phyloP scores from a whole-genome alignment of 2,113 vertebrate species.

The Aspiorhynchus laticeps region DNA sequence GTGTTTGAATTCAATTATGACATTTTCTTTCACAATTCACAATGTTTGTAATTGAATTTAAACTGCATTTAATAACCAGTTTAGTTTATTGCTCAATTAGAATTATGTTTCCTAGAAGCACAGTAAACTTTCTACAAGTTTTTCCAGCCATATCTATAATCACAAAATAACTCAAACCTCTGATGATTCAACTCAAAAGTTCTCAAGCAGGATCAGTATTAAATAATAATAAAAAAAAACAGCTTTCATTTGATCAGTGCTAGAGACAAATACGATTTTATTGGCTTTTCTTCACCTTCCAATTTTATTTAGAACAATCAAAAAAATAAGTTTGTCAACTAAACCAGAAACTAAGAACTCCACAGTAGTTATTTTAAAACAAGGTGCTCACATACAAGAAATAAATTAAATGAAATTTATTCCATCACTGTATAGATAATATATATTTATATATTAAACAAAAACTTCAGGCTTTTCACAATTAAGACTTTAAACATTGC shows the following conservation, averaged over 20 bases:
- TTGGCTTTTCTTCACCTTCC: constrained; percentile 51
- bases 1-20: background rate
- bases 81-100: background rate
- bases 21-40: background rate
- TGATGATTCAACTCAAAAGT: background rate
- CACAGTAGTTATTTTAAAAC: constrained; percentile 72
- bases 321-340: constrained; percentile 32
- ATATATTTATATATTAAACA: constrained; percentile 64
- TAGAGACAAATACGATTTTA: constrained; percentile 45
- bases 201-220: background rate
- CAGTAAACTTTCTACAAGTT: background rate
- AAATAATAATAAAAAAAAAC: constrained; percentile 15
- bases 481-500: constrained; percentile 50
- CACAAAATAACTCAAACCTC: background rate
- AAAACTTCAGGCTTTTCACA: constrained; percentile 65
- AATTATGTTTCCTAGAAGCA: no score
- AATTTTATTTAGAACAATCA: constrained; percentile 29
- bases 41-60: background rate
- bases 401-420: constrained; percentile 77
- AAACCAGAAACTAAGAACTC: constrained; percentile 50
- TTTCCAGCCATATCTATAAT: background rate
- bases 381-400: constrained; percentile 75
- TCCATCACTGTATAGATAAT: constrained; percentile 69
- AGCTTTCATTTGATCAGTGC: background rate
- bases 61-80: background rate